phyloP scores from a whole-genome alignment of 1,140 invertebrate species.

The Papilio xuthus region DNA sequence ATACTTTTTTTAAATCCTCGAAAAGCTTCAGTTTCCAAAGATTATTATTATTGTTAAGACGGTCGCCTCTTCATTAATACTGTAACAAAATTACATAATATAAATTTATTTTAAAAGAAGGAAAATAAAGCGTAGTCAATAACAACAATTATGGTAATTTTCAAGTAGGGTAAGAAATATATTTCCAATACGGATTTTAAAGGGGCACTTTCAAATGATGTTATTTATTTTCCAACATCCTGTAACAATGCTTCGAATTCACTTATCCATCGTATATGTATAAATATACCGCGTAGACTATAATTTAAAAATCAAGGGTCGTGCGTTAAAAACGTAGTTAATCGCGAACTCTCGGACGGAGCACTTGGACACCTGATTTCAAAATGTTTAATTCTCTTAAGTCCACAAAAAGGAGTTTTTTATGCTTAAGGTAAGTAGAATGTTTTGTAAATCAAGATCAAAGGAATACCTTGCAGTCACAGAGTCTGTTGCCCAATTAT shows the following conservation, averaged over 20 bases:
- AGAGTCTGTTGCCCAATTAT: not conserved
- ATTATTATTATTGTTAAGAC: no score
- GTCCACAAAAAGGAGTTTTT: not conserved
- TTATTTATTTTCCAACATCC: not conserved
- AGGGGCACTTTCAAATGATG: not conserved
- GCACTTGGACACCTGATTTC: not conserved
- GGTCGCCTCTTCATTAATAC: no score
- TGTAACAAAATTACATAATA: no score
- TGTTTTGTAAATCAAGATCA: not conserved
- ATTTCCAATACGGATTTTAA: no score
- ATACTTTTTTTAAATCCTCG: no score
- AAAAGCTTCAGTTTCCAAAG: no score
- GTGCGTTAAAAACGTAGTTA: not conserved
- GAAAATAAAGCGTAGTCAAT: no score
- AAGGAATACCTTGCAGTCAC: not conserved
- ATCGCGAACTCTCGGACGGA: not conserved
- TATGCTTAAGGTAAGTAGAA: constrained; percentile 4
- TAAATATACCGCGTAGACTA: no score
- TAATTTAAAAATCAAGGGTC: not conserved
- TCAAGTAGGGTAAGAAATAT: no score
- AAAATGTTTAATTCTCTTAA: constrained; percentile 5
- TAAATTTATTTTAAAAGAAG: no score
- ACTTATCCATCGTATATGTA: no score
- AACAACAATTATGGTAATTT: no score
- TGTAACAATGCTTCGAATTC: not conserved